Conservation (phyloP, 2,113 vertebrate species). For the Puffinus mauretanicus region DNA sequence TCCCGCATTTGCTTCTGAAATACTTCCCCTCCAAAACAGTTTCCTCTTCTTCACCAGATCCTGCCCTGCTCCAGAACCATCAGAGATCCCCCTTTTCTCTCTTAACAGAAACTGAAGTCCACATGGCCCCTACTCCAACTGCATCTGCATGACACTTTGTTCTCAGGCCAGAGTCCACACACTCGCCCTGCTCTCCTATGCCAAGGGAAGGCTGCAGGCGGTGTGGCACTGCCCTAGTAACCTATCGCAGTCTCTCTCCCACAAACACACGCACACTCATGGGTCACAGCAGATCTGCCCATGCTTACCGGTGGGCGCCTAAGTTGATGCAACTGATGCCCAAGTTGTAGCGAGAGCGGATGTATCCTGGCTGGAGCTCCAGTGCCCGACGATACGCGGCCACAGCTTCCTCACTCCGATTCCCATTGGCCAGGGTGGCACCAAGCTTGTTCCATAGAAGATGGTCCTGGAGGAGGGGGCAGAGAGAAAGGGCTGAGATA, state of each 20-base stretch:
- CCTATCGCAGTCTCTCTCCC: neutral
- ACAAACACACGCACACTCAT: accelerated
- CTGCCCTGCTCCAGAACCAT: neutral
- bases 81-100: neutral
- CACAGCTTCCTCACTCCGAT: conserved; percentile 93
- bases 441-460: conserved; percentile 97
- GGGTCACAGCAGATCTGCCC: neutral
- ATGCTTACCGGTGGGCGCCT: conserved; percentile 90
- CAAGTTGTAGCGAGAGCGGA: conserved; percentile 96
- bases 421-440: conserved; percentile 94
- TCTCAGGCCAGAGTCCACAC: neutral
- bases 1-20: neutral
- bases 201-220: neutral
- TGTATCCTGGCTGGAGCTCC: conserved; percentile 94
- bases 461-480: conserved; percentile 80
- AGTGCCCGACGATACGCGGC: conserved; percentile 90
- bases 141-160: neutral
- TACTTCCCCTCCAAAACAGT: neutral
- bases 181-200: accelerated
- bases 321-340: conserved; percentile 98
- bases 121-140: neutral
- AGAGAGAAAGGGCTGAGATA: neutral
- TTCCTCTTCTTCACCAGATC: neutral
- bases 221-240: neutral
- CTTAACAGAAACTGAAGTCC: neutral